These are phyloP conservation scores for Sebastes melanostomus DNA, from an alignment of 2,797 vertebrate species.

Conservation along the genomic window DNA sequence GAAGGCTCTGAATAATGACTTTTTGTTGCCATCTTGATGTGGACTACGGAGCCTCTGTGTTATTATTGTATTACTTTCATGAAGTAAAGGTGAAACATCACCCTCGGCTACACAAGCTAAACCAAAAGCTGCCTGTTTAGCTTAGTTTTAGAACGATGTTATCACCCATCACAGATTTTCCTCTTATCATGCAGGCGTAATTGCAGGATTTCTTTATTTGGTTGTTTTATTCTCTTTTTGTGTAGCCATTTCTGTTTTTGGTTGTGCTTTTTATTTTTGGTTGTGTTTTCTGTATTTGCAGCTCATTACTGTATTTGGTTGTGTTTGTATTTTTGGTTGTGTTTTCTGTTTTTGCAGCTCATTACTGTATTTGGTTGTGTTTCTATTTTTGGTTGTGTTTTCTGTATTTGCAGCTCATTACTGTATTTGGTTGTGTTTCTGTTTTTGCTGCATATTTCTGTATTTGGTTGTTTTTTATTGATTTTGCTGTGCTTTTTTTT, in stretches of 20 bases:
- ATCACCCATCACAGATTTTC: too few relatives aligned
- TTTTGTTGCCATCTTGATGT: too few relatives aligned
- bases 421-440: neutral
- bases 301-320: neutral
- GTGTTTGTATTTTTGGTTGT: neutral
- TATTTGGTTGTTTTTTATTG: neutral
- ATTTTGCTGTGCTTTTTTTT: neutral
- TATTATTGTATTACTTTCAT: too few relatives aligned
- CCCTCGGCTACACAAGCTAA: too few relatives aligned
- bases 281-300: neutral
- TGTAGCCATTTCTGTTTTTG: neutral
- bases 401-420: neutral
- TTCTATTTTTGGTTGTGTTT: neutral
- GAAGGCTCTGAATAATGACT: too few relatives aligned
- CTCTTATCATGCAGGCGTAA: too few relatives aligned
- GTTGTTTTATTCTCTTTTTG: neutral
- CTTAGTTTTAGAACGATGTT: too few relatives aligned
- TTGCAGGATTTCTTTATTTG: neutral
- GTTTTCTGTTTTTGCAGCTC: neutral
- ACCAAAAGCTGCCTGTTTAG: too few relatives aligned
- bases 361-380: too few relatives aligned
- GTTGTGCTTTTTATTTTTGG: neutral
- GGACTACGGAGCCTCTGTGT: too few relatives aligned
- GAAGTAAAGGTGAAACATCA: too few relatives aligned
- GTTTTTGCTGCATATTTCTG: neutral